Evolutionary conservation across 2,797 vertebrate genomes (phyloP), one percentile per base, ranked within the genome.

Genomic region (Sphaeramia orbicularis): DNA sequence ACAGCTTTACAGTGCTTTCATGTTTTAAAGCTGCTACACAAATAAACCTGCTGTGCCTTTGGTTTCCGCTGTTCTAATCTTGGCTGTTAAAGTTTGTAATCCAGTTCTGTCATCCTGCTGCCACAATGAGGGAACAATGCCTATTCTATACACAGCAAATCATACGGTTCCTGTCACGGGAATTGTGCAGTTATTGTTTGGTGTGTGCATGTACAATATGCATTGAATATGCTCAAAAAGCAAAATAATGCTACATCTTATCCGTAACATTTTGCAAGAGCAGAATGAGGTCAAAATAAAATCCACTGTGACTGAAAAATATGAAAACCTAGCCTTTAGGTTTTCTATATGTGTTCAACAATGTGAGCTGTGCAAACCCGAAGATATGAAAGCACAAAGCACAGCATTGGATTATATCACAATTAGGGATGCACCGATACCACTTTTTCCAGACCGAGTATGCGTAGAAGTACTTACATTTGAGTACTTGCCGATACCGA

Each of bases 71-170:
- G 65, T 50, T 38, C 56, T 47, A 6, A 42, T 56, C 7, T 16
- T 44, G 24, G 18, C 47, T 27, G 30, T 44, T 50, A n/a, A 38
- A 56, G 47, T 61, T 9, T 67, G n/a, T 55, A 43, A 66, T 57
- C 42, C 57, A 10, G 47, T 13, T 43, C 49, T 59, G 36, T 12
- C 18, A 16, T 36, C 59, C 24, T 21, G 38, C 35, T 61, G 30
- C 24, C 11, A 18, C 16, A 16, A 10, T 54, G 14, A 24, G n/a
- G 14, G 48, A 54, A 65, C 56, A 73, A 30, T 66, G 32, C 9
- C 41, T 61, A 14, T 5, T n/a, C 30, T 30, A 16, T 16, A 45
- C 1, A n/a, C 14, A 43, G 16, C 10, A 35, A 18, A 24, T 59
- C 12, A 41, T 19, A 32, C 7, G 41, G n/a, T 50, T 45, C 36